Conservation (phyloP, 2,797 vertebrate species). For the Salarias fasciatus region DNA sequence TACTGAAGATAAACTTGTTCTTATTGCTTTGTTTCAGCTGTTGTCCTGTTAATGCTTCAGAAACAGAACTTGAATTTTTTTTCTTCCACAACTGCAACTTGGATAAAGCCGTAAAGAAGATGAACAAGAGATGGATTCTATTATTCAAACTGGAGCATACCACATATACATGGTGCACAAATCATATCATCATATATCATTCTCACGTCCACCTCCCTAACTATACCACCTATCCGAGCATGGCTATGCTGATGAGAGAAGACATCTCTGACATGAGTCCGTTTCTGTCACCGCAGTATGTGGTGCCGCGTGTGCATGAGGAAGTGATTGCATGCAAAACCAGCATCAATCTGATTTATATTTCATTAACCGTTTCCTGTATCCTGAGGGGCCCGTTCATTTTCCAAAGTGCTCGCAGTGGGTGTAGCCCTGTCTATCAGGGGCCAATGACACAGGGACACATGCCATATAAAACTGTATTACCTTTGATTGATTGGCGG, state of each 20-base stretch:
- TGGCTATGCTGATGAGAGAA: background rate
- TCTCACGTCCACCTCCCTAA: background rate
- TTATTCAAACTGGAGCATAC: too few relatives aligned
- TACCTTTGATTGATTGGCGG: slow-evolving; percentile 64
- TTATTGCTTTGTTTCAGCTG: too few relatives aligned
- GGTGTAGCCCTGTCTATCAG: slow-evolving; percentile 55
- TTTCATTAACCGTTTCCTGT: slow-evolving; percentile 63
- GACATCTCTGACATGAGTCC: background rate
- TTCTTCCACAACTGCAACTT: too few relatives aligned
- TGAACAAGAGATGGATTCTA: too few relatives aligned
- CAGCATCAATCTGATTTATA: slow-evolving; percentile 46
- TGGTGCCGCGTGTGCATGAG: background rate
- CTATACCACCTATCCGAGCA: background rate
- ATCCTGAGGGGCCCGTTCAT: slow-evolving; percentile 61
- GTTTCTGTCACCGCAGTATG: background rate
- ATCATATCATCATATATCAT: too few relatives aligned
- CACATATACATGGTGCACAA: too few relatives aligned
- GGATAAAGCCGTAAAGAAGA: too few relatives aligned
- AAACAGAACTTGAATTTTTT: too few relatives aligned
- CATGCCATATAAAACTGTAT: slow-evolving; percentile 71
- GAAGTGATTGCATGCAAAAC: slow-evolving; percentile 21
- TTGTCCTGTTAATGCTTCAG: too few relatives aligned
- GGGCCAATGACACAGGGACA: slow-evolving; percentile 70
- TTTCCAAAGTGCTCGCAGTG: slow-evolving; percentile 66
- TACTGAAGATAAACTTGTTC: too few relatives aligned